Evolutionary conservation across 1,140 invertebrate genomes (phyloP).

Genomic region (Dolichoris vasculosae): DNA sequence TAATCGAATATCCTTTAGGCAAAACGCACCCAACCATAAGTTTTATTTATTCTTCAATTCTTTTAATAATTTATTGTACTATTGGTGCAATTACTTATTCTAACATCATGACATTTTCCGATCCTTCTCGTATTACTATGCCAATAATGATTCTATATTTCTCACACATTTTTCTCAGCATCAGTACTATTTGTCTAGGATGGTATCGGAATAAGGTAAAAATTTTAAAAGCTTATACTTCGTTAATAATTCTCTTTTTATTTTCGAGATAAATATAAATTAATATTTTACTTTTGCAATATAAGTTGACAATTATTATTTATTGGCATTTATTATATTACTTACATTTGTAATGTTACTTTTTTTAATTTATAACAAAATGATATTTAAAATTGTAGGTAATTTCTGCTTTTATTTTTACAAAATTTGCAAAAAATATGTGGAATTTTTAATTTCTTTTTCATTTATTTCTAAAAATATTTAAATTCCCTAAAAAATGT

Average conservation of each 20-base stretch:
- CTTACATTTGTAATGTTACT: too few relatives aligned
- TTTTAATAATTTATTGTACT: neutral
- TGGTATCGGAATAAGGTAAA: slow-evolving; percentile 50
- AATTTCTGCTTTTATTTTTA: too few relatives aligned
- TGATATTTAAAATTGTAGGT: too few relatives aligned
- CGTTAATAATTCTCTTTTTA: too few relatives aligned
- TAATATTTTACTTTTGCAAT: too few relatives aligned
- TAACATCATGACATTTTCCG: neutral
- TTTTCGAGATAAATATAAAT: too few relatives aligned
- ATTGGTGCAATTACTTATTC: neutral
- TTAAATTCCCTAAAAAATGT: neutral
- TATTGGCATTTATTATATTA: too few relatives aligned
- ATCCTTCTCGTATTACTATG: neutral
- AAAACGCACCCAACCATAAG: slow-evolving; percentile 22
- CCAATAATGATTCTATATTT: slow-evolving; percentile 26
- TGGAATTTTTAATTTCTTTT: too few relatives aligned
- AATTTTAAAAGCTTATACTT: neutral
- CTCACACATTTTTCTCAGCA: slow-evolving; percentile 42
- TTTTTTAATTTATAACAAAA: too few relatives aligned
- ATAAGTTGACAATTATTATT: too few relatives aligned
- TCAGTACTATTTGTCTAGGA: slow-evolving; percentile 42
- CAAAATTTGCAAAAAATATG: too few relatives aligned
- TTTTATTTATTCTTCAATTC: slow-evolving; percentile 21
- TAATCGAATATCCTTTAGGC: slow-evolving; percentile 44
- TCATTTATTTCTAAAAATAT: too few relatives aligned